phyloP scores from a whole-genome alignment of 1,140 invertebrate genomes.

The Lepidotrigona ventralis region DNA sequence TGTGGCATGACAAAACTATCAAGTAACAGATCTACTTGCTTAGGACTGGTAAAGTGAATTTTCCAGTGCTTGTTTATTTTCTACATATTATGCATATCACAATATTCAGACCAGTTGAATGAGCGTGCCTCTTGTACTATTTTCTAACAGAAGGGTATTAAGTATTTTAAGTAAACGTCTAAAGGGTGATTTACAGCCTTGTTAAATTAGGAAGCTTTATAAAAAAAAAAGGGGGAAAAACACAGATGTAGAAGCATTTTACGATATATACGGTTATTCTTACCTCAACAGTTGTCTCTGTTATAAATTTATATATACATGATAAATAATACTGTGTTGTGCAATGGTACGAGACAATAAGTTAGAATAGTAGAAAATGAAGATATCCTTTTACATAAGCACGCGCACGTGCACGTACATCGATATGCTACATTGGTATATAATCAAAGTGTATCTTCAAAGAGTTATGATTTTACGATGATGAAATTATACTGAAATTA shows the following conservation, averaged over 20 bases:
- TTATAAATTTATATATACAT: slow-evolving; percentile 56
- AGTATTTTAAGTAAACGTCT: slow-evolving; percentile 27
- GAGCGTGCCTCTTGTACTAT: slow-evolving; percentile 36
- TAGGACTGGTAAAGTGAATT: slow-evolving; percentile 27
- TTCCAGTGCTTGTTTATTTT: slow-evolving; percentile 41
- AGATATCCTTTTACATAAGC: slow-evolving; percentile 34
- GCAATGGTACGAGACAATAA: slow-evolving; percentile 64
- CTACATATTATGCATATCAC: slow-evolving; percentile 50
- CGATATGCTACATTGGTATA: slow-evolving; percentile 47
- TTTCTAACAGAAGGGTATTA: slow-evolving; percentile 27
- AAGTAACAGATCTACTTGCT: slow-evolving; percentile 26
- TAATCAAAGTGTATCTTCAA: slow-evolving; percentile 55
- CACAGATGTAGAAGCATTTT: slow-evolving; percentile 37
- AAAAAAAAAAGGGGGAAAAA: background rate
- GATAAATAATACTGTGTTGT: slow-evolving; percentile 47
- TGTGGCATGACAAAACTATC: slow-evolving; percentile 53
- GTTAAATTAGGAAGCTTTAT: slow-evolving; percentile 17
- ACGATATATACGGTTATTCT: slow-evolving; percentile 43
- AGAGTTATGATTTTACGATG: slow-evolving; percentile 39
- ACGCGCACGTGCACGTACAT: slow-evolving; percentile 20
- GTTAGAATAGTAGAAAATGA: slow-evolving; percentile 33
- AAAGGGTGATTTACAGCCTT: slow-evolving; percentile 30
- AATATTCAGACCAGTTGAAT: slow-evolving; percentile 25
- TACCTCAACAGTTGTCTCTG: slow-evolving; percentile 52
- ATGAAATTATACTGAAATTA: slow-evolving; percentile 21